Evolutionary conservation across 2,888 invertebrate genomes (phyloP).

Genomic region (Volucella bombylans): DNA sequence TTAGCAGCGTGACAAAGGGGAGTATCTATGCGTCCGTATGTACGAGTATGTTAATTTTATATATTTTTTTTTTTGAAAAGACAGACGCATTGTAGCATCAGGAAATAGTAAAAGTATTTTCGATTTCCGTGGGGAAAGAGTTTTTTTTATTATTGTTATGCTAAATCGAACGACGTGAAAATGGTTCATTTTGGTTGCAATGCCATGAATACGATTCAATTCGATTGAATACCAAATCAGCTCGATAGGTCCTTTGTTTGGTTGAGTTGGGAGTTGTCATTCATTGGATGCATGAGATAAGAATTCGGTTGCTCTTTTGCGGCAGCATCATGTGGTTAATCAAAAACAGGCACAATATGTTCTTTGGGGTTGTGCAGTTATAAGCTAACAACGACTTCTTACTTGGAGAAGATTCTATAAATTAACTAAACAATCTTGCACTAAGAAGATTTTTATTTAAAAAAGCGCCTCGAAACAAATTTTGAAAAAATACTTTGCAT

Average conservation of each 20-base stretch:
- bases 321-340: too few relatives aligned
- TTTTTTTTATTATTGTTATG: conserved; percentile 48
- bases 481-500: too few relatives aligned
- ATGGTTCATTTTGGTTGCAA: conserved; percentile 13
- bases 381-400: too few relatives aligned
- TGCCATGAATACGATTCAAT: conserved; percentile 10
- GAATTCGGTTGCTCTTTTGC: neutral
- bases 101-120: conserved; percentile 37
- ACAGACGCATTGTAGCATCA: neutral
- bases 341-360: too few relatives aligned
- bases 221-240: neutral
- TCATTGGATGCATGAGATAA: neutral
- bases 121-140: conserved; percentile 45
- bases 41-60: conserved; percentile 37
- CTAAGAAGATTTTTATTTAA: too few relatives aligned
- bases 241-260: conserved; percentile 39
- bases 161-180: conserved; percentile 32
- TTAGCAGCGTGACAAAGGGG: conserved; percentile 77
- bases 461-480: too few relatives aligned
- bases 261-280: neutral
- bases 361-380: too few relatives aligned
- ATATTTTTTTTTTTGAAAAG: conserved; percentile 10
- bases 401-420: too few relatives aligned
- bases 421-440: too few relatives aligned
- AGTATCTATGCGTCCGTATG: neutral